Base-by-base conservation (phyloP, 2,888 invertebrate species). In the Platerodrilus igneus region DNA sequence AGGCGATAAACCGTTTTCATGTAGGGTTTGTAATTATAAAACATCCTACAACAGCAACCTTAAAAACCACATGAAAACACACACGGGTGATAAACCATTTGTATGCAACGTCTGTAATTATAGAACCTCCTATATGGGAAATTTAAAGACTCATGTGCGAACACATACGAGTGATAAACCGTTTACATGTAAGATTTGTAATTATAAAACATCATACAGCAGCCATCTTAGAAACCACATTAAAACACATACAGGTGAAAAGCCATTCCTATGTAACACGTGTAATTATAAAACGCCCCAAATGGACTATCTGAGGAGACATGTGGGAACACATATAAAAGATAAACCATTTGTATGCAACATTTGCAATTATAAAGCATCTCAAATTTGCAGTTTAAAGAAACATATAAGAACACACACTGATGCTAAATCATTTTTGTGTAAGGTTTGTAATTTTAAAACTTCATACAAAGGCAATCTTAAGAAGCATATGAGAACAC, bases 101-200 rank as follows among this genome's bases (percentile, higher is more conserved):
- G n/a, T n/a, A 8, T 27, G 27, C 9, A 9, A 10, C 6, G 6
- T 11, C 7, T 27, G 27, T 16, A 16, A 27, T 3, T 27, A 8
- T 13, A 15, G 8, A 10, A 27, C 27, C 8, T 7, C 3, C n/a
- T 4, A 8, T 3, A 27, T 15, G 13, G 27, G 4, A 3, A n/a
- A 9, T 7, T 13, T 27, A n/a, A 27, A 9, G 3, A 10, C 6
- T 15, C 27, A 27, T 27, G 3, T 27, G n/a, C 7, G 9, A 7
- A 27, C n/a, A 15, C 27, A 27, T 13, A 7, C 14, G 3, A 16
- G 27, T 9, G 8, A 27, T 2, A 27, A 27, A 27, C 27, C 27
- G 6, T 27, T 13, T 9, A 15, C 9, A 15, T 27, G 27, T 27
- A 16, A 27, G 4, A 27, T 14, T 9, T 27, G 27, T 13, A 9